Percentiles rank a stretch among this genome's conserved stretches.
Evolutionary conservation across 2,797 vertebrate species (phyloP).

Genomic region (Somateria mollissima): DNA sequence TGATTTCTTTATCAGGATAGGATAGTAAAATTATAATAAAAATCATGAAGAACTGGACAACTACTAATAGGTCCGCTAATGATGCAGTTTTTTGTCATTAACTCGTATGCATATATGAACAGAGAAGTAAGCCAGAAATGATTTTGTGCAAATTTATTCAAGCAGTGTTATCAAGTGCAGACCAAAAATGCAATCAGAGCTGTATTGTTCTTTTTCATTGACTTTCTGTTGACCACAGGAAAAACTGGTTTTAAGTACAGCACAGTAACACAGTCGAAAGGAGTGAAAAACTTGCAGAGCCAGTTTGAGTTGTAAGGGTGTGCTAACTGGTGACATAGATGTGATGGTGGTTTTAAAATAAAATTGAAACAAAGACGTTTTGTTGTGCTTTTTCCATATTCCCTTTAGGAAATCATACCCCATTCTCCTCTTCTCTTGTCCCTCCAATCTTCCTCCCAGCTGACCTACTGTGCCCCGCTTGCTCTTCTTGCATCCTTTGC

Average conservation of each 20-base stretch:
- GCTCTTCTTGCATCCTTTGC: neutral
- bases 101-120: neutral
- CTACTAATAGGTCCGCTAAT: neutral
- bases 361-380: conserved; percentile 38
- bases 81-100: neutral
- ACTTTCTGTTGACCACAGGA: conserved; percentile 64
- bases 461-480: neutral
- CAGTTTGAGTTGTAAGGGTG: conserved; percentile 47
- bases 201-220: conserved; percentile 60
- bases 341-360: conserved; percentile 23
- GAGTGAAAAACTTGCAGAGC: conserved; percentile 57
- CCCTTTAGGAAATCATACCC: neutral
- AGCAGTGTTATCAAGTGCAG: conserved; percentile 22
- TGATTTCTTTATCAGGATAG: neutral
- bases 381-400: neutral
- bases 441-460: neutral
- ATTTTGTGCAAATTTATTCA: conserved; percentile 25
- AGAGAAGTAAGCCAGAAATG: neutral
- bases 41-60: neutral
- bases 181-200: conserved; percentile 40
- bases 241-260: conserved; percentile 68
- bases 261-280: conserved; percentile 2
- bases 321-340: conserved; percentile 54
- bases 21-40: neutral
- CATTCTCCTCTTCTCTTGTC: neutral